These are phyloP conservation scores for Zaprionus gabonicus DNA, from an alignment of 1,140 invertebrate genomes.

Conservation along the genomic window DNA sequence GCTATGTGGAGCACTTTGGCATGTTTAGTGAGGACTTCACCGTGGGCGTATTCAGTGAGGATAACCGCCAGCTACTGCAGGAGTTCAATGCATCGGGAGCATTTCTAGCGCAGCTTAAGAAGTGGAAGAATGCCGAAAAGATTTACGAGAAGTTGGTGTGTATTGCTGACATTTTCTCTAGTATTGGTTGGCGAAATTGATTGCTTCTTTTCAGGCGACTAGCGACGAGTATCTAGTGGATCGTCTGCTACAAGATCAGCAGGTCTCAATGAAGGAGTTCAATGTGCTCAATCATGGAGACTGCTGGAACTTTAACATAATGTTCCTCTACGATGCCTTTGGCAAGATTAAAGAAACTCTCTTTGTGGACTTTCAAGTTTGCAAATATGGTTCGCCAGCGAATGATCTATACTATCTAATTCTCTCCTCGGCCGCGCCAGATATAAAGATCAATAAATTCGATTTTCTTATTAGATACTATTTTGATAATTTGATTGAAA, in stretches of 20 bases:
- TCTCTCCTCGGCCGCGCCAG: constrained; percentile 71
- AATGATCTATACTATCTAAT: constrained; percentile 80
- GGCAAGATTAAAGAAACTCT: constrained; percentile 82
- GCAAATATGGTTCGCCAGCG: constrained; percentile 79
- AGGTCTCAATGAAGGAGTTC: constrained; percentile 85
- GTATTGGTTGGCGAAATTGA: not conserved
- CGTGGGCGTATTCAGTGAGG: constrained; percentile 67
- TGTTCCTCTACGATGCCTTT: constrained; percentile 85
- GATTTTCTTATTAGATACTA: constrained; percentile 78
- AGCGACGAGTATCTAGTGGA: constrained; percentile 75
- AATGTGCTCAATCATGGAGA: constrained; percentile 89
- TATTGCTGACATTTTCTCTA: constrained; percentile 43
- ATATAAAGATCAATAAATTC: constrained; percentile 67
- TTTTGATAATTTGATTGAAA: constrained; percentile 72
- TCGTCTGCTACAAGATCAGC: constrained; percentile 69
- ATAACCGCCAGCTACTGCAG: constrained; percentile 69
- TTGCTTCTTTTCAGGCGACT: constrained; percentile 48
- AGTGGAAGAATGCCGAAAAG: constrained; percentile 74
- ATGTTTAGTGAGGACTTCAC: constrained; percentile 71
- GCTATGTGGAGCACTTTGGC: constrained; percentile 75
- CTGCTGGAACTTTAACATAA: constrained; percentile 88
- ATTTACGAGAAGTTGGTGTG: constrained; percentile 75
- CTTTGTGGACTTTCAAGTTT: constrained; percentile 80
- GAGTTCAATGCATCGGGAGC: constrained; percentile 71
- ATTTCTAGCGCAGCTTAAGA: constrained; percentile 74